phyloP scores from a whole-genome alignment of 2,888 invertebrate genomes.

The Hirtodrosophila duncani region DNA sequence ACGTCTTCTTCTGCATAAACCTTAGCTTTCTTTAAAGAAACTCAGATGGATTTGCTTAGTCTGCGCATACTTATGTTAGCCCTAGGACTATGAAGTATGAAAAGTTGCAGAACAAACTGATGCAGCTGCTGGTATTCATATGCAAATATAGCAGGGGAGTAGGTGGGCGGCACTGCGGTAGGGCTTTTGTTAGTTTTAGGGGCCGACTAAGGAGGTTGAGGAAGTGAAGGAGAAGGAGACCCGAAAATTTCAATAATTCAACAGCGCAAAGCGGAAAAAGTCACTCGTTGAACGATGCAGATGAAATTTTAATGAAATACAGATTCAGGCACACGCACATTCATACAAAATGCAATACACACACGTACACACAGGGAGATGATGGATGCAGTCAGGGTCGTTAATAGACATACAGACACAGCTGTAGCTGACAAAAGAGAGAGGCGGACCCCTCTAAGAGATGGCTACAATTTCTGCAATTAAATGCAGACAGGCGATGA shows the following conservation, averaged over 20 bases:
- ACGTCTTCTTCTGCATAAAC: too few species aligned
- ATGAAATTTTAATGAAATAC: conserved; percentile 74
- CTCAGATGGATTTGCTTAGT: too few species aligned
- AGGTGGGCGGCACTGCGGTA: conserved; percentile 12
- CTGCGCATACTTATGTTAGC: too few species aligned
- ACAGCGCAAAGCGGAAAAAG: conserved; percentile 71
- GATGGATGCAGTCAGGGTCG: conserved; percentile 8
- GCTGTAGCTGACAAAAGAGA: conserved; percentile 55
- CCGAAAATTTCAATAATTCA: conserved; percentile 72
- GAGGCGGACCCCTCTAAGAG: conserved; percentile 51
- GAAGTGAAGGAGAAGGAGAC: conserved; percentile 41
- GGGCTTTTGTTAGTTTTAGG: conserved; percentile 28
- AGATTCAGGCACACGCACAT: conserved; percentile 57
- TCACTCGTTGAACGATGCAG: conserved; percentile 71
- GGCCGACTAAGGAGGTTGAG: conserved; percentile 3
- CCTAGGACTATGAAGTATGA: too few species aligned
- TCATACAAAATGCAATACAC: conserved; percentile 20
- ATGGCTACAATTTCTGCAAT: conserved; percentile 69
- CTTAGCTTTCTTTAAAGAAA: too few species aligned
- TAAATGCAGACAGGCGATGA: conserved; percentile 46
- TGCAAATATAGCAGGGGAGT: conserved; percentile 45
- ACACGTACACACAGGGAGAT: conserved; percentile 6
- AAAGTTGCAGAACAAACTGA: conserved; percentile 25
- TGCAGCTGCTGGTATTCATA: conserved; percentile 55
- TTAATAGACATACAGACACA: conserved; percentile 38